Percentiles rank a stretch among this genome's conserved stretches.
Conservation (phyloP, 30 jellyfish, hydroid and myxozoan species). For the Clytia hemisphaerica region DNA sequence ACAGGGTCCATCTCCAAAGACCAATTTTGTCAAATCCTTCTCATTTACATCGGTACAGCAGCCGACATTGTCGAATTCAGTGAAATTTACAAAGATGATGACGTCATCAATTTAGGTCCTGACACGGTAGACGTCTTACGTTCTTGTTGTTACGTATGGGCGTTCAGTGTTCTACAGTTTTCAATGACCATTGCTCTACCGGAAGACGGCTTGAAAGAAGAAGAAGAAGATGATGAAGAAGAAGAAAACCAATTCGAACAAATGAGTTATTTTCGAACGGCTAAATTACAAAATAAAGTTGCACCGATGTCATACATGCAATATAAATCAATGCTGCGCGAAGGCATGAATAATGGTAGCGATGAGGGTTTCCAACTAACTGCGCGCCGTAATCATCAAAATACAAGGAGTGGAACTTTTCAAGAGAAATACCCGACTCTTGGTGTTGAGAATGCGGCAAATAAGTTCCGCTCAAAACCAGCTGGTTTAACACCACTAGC, state of each 20-base stretch:
- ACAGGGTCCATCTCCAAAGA: constrained; percentile 84
- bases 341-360: constrained; percentile 73
- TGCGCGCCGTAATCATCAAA: no score
- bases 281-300: constrained; percentile 54
- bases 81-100: constrained; percentile 67
- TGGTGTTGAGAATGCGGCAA: no score
- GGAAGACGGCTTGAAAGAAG: constrained; percentile 80
- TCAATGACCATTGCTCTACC: constrained; percentile 93
- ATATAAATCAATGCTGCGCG: constrained; percentile 74
- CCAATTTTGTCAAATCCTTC: constrained; percentile 81
- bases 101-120: constrained; percentile 12
- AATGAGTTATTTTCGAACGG: constrained; percentile 10
- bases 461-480: no score
- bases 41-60: constrained; percentile 93
- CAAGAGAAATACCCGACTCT: no score
- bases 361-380: no score
- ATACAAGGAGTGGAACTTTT: no score
- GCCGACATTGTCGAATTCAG: constrained; percentile 96
- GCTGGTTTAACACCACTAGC: no score
- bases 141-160: constrained; percentile 92
- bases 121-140: constrained; percentile 31
- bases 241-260: constrained; percentile 33
- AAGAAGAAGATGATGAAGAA: constrained; percentile 52
- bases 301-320: constrained; percentile 93
- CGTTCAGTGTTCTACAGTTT: constrained; percentile 83